phyloP scores from a whole-genome alignment of 2,113 vertebrate genomes.

The Misgurnus mizolepis region DNA sequence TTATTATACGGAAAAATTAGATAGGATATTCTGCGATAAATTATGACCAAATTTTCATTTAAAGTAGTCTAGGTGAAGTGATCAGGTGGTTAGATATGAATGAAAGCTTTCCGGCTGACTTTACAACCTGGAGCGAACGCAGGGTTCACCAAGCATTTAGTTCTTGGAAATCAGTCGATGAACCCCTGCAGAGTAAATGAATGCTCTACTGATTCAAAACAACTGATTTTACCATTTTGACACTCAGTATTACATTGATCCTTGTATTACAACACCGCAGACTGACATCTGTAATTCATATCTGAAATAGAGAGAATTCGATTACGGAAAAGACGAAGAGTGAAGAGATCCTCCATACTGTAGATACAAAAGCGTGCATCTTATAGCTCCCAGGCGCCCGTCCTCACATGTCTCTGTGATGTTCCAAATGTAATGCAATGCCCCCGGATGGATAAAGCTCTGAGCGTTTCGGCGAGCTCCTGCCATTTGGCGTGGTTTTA shows the following conservation, averaged over 20 bases:
- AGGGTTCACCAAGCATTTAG: slow-evolving; percentile 37
- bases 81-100: slow-evolving; percentile 41
- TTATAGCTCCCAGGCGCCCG: no score
- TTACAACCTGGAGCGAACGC: background rate
- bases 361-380: no score
- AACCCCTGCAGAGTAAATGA: background rate
- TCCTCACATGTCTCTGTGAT: background rate
- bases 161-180: slow-evolving; percentile 3
- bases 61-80: slow-evolving; percentile 17
- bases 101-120: background rate
- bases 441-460: background rate
- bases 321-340: background rate
- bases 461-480: background rate
- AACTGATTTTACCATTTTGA: background rate
- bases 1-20: no score
- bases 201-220: slow-evolving; percentile 7
- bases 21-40: no score
- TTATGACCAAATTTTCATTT: no score
- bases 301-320: background rate
- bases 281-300: background rate
- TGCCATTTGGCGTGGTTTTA: slow-evolving; percentile 26
- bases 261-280: background rate
- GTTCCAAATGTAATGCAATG: background rate
- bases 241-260: background rate
- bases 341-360: slow-evolving; percentile 1